Conservation (phyloP, 2,113 vertebrate species). For the Ovis canadensis region DNA sequence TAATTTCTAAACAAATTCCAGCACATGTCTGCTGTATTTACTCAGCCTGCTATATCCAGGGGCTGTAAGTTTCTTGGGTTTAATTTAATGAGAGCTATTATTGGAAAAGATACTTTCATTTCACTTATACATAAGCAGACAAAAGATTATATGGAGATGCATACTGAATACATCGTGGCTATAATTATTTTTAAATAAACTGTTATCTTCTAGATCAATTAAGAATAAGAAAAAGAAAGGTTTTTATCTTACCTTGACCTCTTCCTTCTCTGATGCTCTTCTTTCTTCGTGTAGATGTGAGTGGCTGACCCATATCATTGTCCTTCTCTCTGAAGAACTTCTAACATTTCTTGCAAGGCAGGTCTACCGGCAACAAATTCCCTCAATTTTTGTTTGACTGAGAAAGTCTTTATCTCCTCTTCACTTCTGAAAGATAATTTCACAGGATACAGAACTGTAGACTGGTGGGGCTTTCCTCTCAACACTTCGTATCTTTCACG, state of each 20-base stretch:
- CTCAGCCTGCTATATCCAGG: neutral
- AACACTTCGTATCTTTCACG: neutral
- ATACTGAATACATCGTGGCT: neutral
- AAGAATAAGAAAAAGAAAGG: neutral
- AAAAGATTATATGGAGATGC: neutral
- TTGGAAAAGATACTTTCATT: neutral
- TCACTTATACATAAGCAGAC: neutral
- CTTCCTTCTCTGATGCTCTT: neutral
- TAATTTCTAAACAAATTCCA: neutral
- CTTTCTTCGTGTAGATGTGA: neutral
- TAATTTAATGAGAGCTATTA: neutral
- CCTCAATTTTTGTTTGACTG: neutral
- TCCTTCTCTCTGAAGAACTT: neutral
- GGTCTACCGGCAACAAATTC: neutral
- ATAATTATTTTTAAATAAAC: neutral
- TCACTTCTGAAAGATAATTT: neutral
- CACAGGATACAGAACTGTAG: neutral
- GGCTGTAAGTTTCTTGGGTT: neutral
- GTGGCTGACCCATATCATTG: neutral
- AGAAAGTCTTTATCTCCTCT: neutral
- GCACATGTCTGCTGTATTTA: neutral
- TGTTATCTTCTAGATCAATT: neutral
- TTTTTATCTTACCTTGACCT: neutral
- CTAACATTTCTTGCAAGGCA: neutral
- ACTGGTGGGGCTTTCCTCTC: neutral